phyloP scores from a whole-genome alignment of 2,888 invertebrate genomes.

The Neoitamus cyanurus region DNA sequence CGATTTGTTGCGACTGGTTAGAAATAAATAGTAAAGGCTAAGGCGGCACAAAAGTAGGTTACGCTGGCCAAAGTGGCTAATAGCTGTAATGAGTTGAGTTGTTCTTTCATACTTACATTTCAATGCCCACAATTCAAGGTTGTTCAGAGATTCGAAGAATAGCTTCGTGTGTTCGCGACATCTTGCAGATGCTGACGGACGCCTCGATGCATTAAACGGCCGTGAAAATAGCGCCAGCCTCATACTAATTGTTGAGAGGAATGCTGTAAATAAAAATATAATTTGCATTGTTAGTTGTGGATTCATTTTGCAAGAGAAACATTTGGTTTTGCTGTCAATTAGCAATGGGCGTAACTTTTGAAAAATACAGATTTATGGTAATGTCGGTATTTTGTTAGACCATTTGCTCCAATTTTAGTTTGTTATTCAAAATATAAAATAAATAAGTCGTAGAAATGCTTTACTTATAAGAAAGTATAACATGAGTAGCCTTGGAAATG shows the following conservation, averaged over 20 bases:
- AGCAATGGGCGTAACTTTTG: background rate
- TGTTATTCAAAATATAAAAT: no score
- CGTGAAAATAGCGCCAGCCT: constrained; percentile 33
- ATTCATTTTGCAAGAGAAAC: background rate
- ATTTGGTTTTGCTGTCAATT: background rate
- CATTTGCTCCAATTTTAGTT: no score
- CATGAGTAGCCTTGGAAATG: no score
- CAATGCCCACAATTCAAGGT: constrained; percentile 53
- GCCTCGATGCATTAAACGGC: constrained; percentile 51
- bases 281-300: background rate
- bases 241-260: constrained; percentile 46
- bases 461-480: no score
- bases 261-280: constrained; percentile 42
- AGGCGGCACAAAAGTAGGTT: constrained; percentile 9
- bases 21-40: background rate
- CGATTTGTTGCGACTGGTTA: background rate
- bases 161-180: constrained; percentile 49
- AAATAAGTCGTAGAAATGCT: no score
- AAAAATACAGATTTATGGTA: no score
- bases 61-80: background rate
- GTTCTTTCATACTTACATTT: constrained; percentile 50
- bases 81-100: background rate
- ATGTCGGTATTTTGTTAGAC: no score
- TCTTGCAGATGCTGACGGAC: constrained; percentile 45
- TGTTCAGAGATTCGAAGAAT: constrained; percentile 50